Percentiles rank a stretch among this genome's conserved stretches.
phyloP scores from a whole-genome alignment of 2,888 invertebrate species.

The Drosophila dives region DNA sequence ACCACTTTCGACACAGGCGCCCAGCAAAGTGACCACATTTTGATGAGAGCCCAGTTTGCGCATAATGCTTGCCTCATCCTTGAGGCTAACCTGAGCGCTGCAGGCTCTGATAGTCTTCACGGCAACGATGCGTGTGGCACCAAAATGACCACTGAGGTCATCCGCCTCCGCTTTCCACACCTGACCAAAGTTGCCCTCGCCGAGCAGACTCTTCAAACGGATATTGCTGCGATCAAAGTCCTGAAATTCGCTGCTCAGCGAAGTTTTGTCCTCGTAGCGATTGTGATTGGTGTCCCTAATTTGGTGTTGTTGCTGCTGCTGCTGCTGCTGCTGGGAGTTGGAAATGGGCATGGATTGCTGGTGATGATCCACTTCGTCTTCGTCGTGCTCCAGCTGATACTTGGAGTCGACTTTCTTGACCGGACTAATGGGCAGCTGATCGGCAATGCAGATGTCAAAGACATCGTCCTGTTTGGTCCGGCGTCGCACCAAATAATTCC shows the following conservation, averaged over 20 bases:
- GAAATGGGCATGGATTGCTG: slow-evolving; percentile 46
- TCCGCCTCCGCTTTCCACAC: slow-evolving; percentile 95
- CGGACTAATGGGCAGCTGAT: slow-evolving; percentile 85
- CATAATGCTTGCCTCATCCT: slow-evolving; percentile 93
- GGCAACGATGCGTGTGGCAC: slow-evolving; percentile 92
- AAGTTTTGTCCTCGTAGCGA: slow-evolving; percentile 81
- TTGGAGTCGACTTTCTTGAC: slow-evolving; percentile 83
- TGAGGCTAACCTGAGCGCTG: slow-evolving; percentile 90
- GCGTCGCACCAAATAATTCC: slow-evolving; percentile 86
- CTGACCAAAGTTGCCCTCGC: slow-evolving; percentile 94
- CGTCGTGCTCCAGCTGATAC: slow-evolving; percentile 67
- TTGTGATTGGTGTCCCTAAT: slow-evolving; percentile 69
- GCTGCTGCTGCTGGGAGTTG: slow-evolving; percentile 34
- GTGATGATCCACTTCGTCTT: slow-evolving; percentile 74
- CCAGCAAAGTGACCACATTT: slow-evolving; percentile 92
- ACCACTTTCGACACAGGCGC: slow-evolving; percentile 94
- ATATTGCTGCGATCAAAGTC: slow-evolving; percentile 92
- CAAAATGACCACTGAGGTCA: slow-evolving; percentile 91
- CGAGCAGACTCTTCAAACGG: slow-evolving; percentile 91
- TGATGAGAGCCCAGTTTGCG: slow-evolving; percentile 92
- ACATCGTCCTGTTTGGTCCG: slow-evolving; percentile 85
- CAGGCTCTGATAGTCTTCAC: slow-evolving; percentile 93
- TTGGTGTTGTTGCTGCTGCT: slow-evolving; percentile 45
- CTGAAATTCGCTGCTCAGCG: slow-evolving; percentile 83
- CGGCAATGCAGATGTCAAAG: slow-evolving; percentile 88